Base-by-base conservation (phyloP, 2,888 invertebrate species). In the Rhorus exstirpatorius region DNA sequence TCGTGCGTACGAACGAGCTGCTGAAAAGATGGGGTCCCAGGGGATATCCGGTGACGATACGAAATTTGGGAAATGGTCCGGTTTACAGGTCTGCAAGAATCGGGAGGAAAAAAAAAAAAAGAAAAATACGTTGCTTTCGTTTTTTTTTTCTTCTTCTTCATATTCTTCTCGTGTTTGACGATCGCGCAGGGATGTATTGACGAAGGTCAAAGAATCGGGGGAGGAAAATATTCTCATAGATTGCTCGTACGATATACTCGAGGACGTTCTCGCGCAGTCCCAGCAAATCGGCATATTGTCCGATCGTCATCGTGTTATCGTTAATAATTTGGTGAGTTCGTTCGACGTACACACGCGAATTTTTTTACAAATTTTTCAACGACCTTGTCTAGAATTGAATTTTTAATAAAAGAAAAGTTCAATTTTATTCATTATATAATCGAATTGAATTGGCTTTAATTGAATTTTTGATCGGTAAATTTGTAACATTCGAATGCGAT, bases 241-340 rank as follows among this genome's bases (percentile, higher is more conserved):
- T 86, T 97, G 97, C 86, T 94, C 95, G 0, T 93, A 94, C 78
- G 94, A 95, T 0, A 94, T 94, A 61, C 92, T 96, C 41, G 92
- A 93, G 0, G 93, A 94, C 55, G 93, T 96, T 7, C 92, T 96
- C 2, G 94, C 93, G 79, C 96, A 97, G 94, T 96, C 97, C 0
- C 96, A 97, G 92, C 97, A 98, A 94, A 96, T 98, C 74, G 98
- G 98, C 0, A 94, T 98, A 87, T 95, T 98, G 94, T 96, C 96
- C 7, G 96, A 96, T 86, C 94, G 95, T 12, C 96, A 97, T 89
- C 96, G 95, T 88, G 97, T 96, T 87, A 94, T 98, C 63, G 95
- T 98, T 67, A 97, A 97, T 75, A 96, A 96, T 21, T 87, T 95
- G 92, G 95, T 95, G 90, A 93, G 93, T 84, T 3, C 44, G 24